Base-by-base conservation (phyloP, 2,888 invertebrate genomes). In the Caenorhabditis virilis region DNA sequence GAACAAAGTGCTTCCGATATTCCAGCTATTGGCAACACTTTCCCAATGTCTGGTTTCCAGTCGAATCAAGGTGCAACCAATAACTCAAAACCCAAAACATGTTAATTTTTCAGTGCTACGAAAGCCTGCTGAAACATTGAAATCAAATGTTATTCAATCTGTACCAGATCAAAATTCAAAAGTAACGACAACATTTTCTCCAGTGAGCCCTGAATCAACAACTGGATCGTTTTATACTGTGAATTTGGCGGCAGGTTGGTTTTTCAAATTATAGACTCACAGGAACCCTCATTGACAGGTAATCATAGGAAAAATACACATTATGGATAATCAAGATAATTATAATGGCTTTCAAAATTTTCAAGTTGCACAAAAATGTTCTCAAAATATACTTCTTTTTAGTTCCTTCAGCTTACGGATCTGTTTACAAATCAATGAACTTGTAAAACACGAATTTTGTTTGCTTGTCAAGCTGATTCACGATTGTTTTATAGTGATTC, bases 161-260 rank as follows among this genome's bases (percentile, higher is more conserved):
- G 30, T 30, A 13, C 22, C 45, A 18, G 25, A 1, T 13, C 5
- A 1, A 11, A 47, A 41, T 30, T 30, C 41, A 27, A 47, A 33
- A 15, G 30, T 23, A 1, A n/a, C 35, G 18, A 22, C 43, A 15
- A 50, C 39, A 4, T 5, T 7, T 11, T 6, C 27, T 16, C 18
- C 56, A 20, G 1, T 5, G 1, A 11, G n/a, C 16, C 42, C 49
- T 2, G 42, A 42, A 23, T 26, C 42, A 2, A 64, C 58, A 13
- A 65, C 65, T 15, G 26, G 51, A 2, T 18, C 18, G 13, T 56
- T 65, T 23, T 65, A 52, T 30, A 65, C 65, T 7, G 65, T 65
- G n/a, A 59, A 65, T 43, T 35, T 65, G 1, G 53, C 59, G 2
- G 65, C 59, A 5, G 64, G 64, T 64, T 23, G 22, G 1, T 7